Base-by-base conservation (phyloP, 2,888 invertebrate species). In the Fabriciana adippe region DNA sequence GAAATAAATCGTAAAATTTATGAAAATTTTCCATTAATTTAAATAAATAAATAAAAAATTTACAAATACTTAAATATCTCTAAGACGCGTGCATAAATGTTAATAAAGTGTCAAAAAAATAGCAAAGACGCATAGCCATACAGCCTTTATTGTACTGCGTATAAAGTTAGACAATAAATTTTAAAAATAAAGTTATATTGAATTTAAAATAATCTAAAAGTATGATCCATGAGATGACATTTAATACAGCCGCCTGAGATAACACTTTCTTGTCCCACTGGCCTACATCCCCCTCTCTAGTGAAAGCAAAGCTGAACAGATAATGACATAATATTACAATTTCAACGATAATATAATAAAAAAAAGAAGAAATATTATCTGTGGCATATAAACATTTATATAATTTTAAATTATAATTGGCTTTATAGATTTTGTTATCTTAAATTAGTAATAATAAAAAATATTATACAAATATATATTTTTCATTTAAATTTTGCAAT, bases 231-330 rank as follows among this genome's bases (percentile, higher is more conserved):
- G 65, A 59, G 56, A 60, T 68, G 68, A 63, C 65, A 63, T 68
- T 70, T 66, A 66, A 64, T 64, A 62, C 69, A 65, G 47, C 48
- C 26, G 35, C 35, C 74, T 63, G 71, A 80, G 78, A 80, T 79
- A 61, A 53, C 78, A 82, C 84, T 84, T 84, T 84, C 84, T 76
- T 78, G 85, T 59, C 85, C 83, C 74, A 85, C 80, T 87, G 81
- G 73, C 87, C 86, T 73, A 81, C 76, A 77, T 84, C 75, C 78
- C 80, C 74, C 64, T 72, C 73, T 69, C 64, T 63, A 84, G 85
- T 85, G 87, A 86, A 85, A 87, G 87, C 81, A 79, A 80, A 81
- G 77, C 80, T 79, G 83, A 81, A 77, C 76, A 72, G 73, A 78
- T 76, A 79, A 81, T 86, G 83, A 86, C 85, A 87, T 86, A 85